A percentile compares a stretch with the other conserved stretches of the same genome.
These are phyloP conservation scores for Sinhomidia bicolor DNA, from an alignment of 2,888 invertebrate species.

Conservation along the genomic window DNA sequence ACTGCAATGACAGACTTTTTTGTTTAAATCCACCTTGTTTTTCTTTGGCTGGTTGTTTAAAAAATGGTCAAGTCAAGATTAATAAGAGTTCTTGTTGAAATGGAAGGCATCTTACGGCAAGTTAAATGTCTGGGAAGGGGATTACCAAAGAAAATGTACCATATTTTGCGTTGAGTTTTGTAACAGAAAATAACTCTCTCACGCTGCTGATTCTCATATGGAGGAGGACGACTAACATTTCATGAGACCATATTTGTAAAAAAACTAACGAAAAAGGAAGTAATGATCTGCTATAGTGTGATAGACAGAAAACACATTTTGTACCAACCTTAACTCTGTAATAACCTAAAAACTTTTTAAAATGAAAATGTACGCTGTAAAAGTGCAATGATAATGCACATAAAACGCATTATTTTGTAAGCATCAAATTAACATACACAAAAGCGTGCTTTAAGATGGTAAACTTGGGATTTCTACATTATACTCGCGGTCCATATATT, in stretches of 20 bases:
- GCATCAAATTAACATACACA: not conserved
- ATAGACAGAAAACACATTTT: not conserved
- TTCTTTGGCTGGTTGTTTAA: not conserved
- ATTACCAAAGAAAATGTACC: not conserved
- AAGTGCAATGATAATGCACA: not conserved
- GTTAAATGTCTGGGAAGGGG: not conserved
- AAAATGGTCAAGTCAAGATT: not conserved
- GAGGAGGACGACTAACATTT: not conserved
- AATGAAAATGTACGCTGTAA: not conserved
- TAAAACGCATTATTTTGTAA: slow-evolving; percentile 5
- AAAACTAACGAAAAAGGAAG: not conserved
- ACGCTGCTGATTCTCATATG: not conserved
- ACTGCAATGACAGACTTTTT: not conserved
- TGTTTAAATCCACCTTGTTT: slow-evolving; percentile 16
- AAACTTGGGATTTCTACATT: not conserved
- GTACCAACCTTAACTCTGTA: too few relatives aligned
- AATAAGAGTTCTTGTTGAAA: not conserved
- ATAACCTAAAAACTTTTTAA: not conserved
- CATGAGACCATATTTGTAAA: slow-evolving; percentile 9
- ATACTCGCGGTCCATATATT: too few relatives aligned
- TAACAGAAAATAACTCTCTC: not conserved
- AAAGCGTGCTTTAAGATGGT: not conserved
- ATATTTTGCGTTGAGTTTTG: not conserved
- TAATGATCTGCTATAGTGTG: not conserved
- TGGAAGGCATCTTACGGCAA: not conserved